phyloP scores from a whole-genome alignment of 1,140 invertebrate genomes.

The Batillaria attramentaria region DNA sequence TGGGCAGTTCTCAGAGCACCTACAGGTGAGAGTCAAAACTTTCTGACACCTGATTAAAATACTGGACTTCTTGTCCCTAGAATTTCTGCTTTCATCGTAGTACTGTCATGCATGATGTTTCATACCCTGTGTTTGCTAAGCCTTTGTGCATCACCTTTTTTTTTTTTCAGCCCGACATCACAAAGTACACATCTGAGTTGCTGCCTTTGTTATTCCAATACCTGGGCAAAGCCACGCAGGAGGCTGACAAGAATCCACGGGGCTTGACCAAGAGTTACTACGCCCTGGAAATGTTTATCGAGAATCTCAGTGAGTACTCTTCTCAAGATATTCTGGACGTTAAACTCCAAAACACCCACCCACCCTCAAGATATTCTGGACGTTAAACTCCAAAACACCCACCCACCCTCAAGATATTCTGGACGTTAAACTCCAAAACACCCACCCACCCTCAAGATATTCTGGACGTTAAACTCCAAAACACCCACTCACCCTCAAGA shows the following conservation, averaged over 20 bases:
- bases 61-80: no score
- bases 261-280: slow-evolving; percentile 84
- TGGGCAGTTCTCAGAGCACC: slow-evolving; percentile 86
- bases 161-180: slow-evolving; percentile 77
- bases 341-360: no score
- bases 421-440: no score
- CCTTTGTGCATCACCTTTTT: not conserved
- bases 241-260: slow-evolving; percentile 75
- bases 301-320: slow-evolving; percentile 78
- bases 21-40: slow-evolving; percentile 75
- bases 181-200: slow-evolving; percentile 80
- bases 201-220: slow-evolving; percentile 84
- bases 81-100: not conserved
- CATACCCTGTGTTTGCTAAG: not conserved
- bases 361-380: no score
- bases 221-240: slow-evolving; percentile 75
- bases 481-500: no score
- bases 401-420: no score
- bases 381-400: no score
- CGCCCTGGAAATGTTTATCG: slow-evolving; percentile 85
- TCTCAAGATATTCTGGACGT: no score
- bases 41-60: not conserved
- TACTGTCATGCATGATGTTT: not conserved
- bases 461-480: no score
- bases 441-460: no score